These are phyloP conservation scores for Paralinhomoeus sp. DNA, from an alignment of 2,888 invertebrate species.

Conservation along the genomic window DNA sequence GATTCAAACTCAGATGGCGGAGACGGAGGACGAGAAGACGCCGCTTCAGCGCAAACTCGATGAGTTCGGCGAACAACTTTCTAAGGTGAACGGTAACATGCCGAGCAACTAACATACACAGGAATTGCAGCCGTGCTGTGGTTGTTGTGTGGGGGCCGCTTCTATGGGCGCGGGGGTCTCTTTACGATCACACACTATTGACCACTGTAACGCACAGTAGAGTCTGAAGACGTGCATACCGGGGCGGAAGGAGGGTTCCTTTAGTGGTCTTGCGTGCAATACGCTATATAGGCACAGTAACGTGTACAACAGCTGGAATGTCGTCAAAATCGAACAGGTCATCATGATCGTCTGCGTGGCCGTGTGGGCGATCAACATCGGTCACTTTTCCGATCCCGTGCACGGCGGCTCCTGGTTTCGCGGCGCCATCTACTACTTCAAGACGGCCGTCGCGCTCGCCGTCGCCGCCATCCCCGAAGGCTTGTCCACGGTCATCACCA, in stretches of 20 bases:
- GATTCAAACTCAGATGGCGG: constrained; percentile 97
- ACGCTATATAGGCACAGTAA: no score
- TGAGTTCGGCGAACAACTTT: constrained; percentile 97
- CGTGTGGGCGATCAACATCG: constrained; percentile 99
- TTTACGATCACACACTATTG: no score
- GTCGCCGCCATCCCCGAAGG: constrained; percentile 99
- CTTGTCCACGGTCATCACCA: constrained; percentile 98
- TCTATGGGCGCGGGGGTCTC: no score
- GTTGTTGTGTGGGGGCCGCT: no score
- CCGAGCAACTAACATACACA: background rate
- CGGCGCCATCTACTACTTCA: constrained; percentile 99
- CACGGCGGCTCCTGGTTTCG: constrained; percentile 99
- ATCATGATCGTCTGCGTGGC: constrained; percentile 98
- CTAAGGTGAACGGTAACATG: constrained; percentile 40
- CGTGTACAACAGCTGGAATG: no score
- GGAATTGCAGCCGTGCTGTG: no score
- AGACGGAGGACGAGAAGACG: constrained; percentile 97
- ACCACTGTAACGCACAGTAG: no score
- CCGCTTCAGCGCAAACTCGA: constrained; percentile 98
- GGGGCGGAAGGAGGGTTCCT: no score
- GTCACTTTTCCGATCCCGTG: constrained; percentile 98
- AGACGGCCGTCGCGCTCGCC: constrained; percentile 96
- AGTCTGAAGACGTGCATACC: no score
- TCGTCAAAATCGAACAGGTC: no score
- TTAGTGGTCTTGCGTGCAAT: no score